These are phyloP conservation scores for Corythornis cristatus DNA, from an alignment of 2,113 vertebrate genomes.

Conservation along the genomic window DNA sequence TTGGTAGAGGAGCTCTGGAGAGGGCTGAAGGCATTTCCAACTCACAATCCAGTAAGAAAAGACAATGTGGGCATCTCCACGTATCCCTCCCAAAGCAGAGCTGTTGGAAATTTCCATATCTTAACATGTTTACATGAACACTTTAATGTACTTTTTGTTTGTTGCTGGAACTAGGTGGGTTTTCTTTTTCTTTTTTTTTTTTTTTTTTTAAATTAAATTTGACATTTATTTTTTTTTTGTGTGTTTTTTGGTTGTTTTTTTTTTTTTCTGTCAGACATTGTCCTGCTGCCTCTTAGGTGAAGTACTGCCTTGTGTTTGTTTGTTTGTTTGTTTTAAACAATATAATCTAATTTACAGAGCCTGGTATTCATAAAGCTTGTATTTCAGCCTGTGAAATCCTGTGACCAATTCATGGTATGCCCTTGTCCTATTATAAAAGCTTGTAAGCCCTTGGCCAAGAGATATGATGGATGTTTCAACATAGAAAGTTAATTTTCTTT, in stretches of 20 bases:
- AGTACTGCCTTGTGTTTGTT: background rate
- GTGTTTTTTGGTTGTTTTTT: background rate
- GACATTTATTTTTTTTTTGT: background rate
- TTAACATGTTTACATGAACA: background rate
- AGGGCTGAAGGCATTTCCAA: background rate
- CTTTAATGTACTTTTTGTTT: background rate
- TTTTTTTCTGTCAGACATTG: background rate
- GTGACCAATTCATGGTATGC: background rate
- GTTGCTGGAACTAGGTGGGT: background rate
- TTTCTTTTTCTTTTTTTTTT: background rate
- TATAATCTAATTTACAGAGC: background rate
- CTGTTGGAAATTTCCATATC: background rate
- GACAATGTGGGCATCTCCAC: background rate
- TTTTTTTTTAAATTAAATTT: background rate
- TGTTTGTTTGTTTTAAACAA: background rate
- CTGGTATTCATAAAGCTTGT: background rate
- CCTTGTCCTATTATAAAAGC: background rate
- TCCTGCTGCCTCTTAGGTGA: background rate
- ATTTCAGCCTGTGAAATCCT: conserved; percentile 1
- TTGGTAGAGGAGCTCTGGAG: background rate
- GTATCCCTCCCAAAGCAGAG: background rate
- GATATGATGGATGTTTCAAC: background rate
- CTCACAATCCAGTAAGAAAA: background rate
- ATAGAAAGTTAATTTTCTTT: background rate
- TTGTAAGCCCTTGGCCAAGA: background rate